These are phyloP conservation scores for Brachionus sp. DNA, from an alignment of 1,140 invertebrate species.

Conservation along the genomic window DNA sequence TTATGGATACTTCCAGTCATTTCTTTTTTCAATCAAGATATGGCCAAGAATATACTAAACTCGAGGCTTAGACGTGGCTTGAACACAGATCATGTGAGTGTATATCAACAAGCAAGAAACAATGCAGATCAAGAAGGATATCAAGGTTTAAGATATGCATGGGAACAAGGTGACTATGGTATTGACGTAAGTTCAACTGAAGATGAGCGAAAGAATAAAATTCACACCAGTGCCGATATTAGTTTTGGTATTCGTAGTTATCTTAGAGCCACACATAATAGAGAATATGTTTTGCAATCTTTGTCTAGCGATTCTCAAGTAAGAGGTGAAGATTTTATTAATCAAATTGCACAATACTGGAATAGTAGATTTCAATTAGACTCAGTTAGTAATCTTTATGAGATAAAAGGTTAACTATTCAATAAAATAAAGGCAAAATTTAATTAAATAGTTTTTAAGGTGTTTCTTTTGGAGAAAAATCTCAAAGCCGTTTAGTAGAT, in stretches of 20 bases:
- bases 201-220: constrained; percentile 34
- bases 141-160: constrained; percentile 30
- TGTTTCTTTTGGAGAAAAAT: constrained; percentile 39
- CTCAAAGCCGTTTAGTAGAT: constrained; percentile 7
- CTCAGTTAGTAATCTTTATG: constrained; percentile 1
- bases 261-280: constrained; percentile 1
- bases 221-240: constrained; percentile 43
- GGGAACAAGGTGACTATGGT: constrained; percentile 42
- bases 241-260: constrained; percentile 8
- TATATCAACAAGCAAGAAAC: neutral
- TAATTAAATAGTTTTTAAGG: neutral
- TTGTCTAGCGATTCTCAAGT: constrained; percentile 10
- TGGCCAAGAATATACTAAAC: constrained; percentile 6
- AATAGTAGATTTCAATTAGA: neutral
- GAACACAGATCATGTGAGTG: constrained; percentile 30
- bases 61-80: constrained; percentile 24
- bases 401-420: constrained; percentile 30
- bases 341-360: constrained; percentile 42
- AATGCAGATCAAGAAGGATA: constrained; percentile 27
- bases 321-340: constrained; percentile 35
- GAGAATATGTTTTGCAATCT: constrained; percentile 20
- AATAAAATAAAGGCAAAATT: neutral
- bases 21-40: constrained; percentile 31
- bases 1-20: constrained; percentile 30
- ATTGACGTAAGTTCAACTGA: constrained; percentile 21